Base-by-base conservation (phyloP, 1,140 invertebrate genomes). In the Holotrichia oblita region DNA sequence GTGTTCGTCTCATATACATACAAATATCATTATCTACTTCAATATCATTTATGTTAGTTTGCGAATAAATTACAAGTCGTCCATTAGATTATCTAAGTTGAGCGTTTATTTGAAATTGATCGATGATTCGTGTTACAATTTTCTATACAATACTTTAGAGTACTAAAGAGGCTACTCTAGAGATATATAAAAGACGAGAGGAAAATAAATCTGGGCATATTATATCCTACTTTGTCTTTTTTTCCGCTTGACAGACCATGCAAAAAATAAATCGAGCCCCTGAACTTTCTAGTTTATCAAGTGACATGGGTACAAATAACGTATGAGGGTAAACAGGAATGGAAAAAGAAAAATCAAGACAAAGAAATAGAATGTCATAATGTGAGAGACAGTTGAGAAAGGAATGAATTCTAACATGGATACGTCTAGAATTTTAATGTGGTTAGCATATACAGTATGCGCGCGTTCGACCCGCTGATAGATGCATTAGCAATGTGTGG, bases 201-300 rank as follows among this genome's bases (percentile, higher is more conserved):
- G 10, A 48, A 48, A 34, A 34, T 34, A 34, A 34, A 48, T 48
- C 44, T 3, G 27, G 44, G 10, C 44, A 14, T n/a, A n/a, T 48
- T 48, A 14, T 48, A n/a, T n/a, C 6, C n/a, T 48, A 17, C 27
- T 34, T 20, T 55, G 48, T 17, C 17, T 3, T 20, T 17, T 48
- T 48, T 55, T 17, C 7, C 14, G 48, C 12, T n/a, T 55, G 48
- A 55, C 48, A n/a, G 48, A 17, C n/a, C 48, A 55, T 55, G 48
- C 14, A 17, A 55, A 55, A 55, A 55, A 55, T 55, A 55, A 55
- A 55, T 55, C 48, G 48, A 55, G 48, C 17, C 7, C 48, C 48
- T 17, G n/a, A 55, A 55, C n/a, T 55, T 55, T 14, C 17, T 7
- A 14, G 48, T 55, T 55, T 55, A 55, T 55, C 48, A 55, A 55